Conservation (phyloP, 2,888 invertebrate genomes). For the Calliphora vomitoria region DNA sequence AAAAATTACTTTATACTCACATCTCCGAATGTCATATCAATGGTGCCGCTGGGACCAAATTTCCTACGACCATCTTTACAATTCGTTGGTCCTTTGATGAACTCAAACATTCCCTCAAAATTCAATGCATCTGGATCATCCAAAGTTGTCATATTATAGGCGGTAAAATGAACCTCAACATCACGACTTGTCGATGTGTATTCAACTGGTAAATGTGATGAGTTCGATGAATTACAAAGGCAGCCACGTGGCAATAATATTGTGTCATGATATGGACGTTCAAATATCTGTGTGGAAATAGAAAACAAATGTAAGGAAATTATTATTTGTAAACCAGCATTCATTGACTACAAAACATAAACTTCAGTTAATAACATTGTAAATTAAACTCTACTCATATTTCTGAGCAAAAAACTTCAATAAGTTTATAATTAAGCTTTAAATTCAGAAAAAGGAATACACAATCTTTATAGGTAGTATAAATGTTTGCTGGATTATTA, state of each 20-base stretch:
- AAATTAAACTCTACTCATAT: no score
- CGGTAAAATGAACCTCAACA: constrained; percentile 92
- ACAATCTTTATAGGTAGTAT: no score
- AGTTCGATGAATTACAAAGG: constrained; percentile 88
- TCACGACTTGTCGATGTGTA: constrained; percentile 91
- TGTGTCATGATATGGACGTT: constrained; percentile 90
- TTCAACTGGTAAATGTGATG: constrained; percentile 88
- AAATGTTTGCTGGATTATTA: no score
- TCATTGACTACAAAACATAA: no score
- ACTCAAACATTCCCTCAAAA: constrained; percentile 94
- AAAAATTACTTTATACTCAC: constrained; percentile 77
- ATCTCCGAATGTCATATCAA: constrained; percentile 86
- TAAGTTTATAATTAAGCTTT: no score
- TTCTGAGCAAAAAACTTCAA: no score
- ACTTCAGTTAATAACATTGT: no score
- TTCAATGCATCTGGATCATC: constrained; percentile 94
- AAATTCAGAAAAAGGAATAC: no score
- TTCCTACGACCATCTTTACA: constrained; percentile 90
- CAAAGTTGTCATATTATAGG: constrained; percentile 92
- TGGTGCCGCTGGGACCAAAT: constrained; percentile 91
- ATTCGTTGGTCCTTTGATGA: constrained; percentile 89
- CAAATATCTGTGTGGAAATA: constrained; percentile 86
- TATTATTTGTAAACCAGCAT: no score
- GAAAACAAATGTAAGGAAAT: constrained; percentile 22
- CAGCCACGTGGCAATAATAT: constrained; percentile 92